These are phyloP conservation scores for Cyphomyrus discorhynchus DNA, from an alignment of 2,113 vertebrate genomes.

Conservation along the genomic window DNA sequence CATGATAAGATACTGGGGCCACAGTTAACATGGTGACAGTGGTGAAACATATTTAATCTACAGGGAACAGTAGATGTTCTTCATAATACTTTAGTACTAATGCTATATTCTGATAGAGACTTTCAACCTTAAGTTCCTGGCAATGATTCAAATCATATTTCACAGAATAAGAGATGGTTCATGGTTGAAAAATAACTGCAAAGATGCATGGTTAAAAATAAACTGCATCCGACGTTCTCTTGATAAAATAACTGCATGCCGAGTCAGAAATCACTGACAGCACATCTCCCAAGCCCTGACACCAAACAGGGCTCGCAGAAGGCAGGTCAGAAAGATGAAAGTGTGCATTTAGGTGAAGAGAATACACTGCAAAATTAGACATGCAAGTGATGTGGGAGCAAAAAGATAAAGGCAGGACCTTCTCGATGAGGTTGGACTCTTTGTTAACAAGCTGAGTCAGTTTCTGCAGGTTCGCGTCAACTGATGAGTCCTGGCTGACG, in stretches of 20 bases:
- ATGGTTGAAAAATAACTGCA: background rate
- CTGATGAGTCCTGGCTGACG: constrained; percentile 68
- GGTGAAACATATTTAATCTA: background rate
- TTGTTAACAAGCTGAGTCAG: constrained; percentile 99
- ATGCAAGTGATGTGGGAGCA: constrained; percentile 46
- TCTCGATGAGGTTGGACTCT: constrained; percentile 99
- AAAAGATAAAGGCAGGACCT: constrained; percentile 72
- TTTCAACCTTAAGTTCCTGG: background rate
- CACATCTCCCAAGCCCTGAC: background rate
- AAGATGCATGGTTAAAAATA: background rate
- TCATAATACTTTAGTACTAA: background rate
- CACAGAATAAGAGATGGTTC: background rate
- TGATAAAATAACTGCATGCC: background rate
- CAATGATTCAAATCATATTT: background rate
- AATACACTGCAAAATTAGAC: constrained; percentile 16
- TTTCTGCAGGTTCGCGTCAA: constrained; percentile 97
- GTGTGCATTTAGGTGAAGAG: background rate
- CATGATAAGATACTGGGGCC: background rate
- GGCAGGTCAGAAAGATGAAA: background rate
- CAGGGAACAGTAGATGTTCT: background rate
- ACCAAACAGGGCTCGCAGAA: background rate
- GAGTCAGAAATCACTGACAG: background rate
- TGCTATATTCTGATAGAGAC: background rate
- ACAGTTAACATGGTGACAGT: background rate
- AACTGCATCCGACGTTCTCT: background rate